A percentile compares a stretch with the other conserved stretches of the same genome.
These are phyloP conservation scores for Malurus elegans DNA, from an alignment of 2,113 vertebrate species.

Conservation along the genomic window DNA sequence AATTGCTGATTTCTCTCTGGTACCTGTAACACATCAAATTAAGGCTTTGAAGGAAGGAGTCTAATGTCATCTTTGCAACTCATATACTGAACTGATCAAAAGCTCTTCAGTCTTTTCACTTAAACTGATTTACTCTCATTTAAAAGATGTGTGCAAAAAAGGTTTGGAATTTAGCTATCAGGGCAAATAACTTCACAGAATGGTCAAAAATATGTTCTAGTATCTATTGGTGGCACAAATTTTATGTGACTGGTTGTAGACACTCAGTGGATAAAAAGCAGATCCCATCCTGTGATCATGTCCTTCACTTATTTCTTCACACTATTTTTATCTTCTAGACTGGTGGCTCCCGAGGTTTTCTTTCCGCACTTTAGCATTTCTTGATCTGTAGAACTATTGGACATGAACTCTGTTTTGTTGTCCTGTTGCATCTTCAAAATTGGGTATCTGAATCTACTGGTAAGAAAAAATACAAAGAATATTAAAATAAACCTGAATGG, in stretches of 20 bases:
- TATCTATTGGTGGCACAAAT: background rate
- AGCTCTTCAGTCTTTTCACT: constrained; percentile 34
- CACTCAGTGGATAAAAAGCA: background rate
- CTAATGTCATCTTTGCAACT: constrained; percentile 41
- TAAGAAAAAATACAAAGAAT: background rate
- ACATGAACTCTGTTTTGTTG: background rate
- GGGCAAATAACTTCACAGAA: background rate
- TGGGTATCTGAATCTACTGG: background rate
- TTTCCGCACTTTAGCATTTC: background rate
- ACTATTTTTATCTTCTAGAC: background rate
- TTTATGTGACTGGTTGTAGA: background rate
- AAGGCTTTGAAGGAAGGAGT: constrained; percentile 49
- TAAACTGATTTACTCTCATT: constrained; percentile 50
- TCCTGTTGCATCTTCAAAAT: background rate
- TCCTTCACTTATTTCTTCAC: background rate
- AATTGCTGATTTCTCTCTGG: constrained; percentile 47
- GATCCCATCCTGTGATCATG: background rate
- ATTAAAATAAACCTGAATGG: accelerated
- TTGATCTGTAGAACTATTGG: background rate
- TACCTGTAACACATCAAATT: constrained; percentile 14
- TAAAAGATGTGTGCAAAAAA: constrained; percentile 16
- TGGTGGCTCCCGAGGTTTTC: background rate
- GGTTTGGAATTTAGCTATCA: accelerated
- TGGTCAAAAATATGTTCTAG: background rate
- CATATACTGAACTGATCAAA: constrained; percentile 55